phyloP scores from a whole-genome alignment of 1,140 invertebrate species.

The Aphidius gifuensis region DNA sequence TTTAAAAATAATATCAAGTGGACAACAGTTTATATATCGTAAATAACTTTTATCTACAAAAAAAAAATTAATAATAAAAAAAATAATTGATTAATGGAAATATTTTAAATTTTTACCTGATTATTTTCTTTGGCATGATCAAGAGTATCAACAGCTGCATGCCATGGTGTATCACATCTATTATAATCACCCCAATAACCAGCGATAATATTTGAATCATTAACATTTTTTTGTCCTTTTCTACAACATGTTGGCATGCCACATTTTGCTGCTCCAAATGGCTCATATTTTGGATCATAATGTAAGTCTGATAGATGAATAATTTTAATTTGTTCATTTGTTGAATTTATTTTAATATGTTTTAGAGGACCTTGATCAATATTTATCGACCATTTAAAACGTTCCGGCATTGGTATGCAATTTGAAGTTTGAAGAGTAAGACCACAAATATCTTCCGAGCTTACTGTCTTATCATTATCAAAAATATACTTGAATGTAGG shows the following conservation, averaged over 20 bases:
- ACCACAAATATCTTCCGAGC: conserved; percentile 55
- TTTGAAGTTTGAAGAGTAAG: conserved; percentile 54
- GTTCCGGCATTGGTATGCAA: conserved; percentile 39
- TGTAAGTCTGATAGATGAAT: conserved; percentile 80
- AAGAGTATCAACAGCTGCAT: conserved; percentile 62
- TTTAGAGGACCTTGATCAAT: conserved; percentile 41
- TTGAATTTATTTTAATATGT: conserved; percentile 19
- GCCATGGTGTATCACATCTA: conserved; percentile 70
- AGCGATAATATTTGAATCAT: conserved; percentile 53
- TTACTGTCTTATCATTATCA: conserved; percentile 52
- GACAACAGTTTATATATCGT: background rate
- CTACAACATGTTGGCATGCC: conserved; percentile 77
- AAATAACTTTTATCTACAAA: background rate
- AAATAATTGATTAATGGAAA: conserved; percentile 2
- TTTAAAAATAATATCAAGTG: background rate
- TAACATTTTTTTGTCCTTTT: conserved; percentile 51
- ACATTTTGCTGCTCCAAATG: conserved; percentile 66
- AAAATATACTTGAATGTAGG: conserved; percentile 59
- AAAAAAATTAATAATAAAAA: background rate
- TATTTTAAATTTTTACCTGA: conserved; percentile 44
- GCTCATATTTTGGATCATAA: conserved; percentile 70
- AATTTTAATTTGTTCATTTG: conserved; percentile 53
- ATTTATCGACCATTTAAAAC: conserved; percentile 59
- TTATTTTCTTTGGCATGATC: conserved; percentile 56
- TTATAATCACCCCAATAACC: conserved; percentile 78